These are phyloP conservation scores for Cotesia chilonis DNA, from an alignment of 1,140 invertebrate genomes.

Conservation along the genomic window DNA sequence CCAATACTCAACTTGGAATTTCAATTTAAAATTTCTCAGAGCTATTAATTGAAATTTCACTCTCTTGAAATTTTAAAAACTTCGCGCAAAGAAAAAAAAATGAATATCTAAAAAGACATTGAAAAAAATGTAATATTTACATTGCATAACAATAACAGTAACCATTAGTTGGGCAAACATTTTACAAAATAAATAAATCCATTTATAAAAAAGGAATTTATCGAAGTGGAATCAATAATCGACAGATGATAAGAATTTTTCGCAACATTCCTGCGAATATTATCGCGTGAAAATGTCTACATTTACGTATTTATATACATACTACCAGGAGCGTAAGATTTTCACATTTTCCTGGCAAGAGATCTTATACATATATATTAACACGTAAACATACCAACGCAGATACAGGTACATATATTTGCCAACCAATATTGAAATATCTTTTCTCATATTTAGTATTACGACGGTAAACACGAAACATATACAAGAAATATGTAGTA, in stretches of 20 bases:
- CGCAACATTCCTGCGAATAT: too few species aligned
- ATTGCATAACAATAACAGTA: neutral
- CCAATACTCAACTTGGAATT: too few species aligned
- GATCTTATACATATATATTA: slow-evolving; percentile 24
- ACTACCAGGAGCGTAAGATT: neutral
- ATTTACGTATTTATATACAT: neutral
- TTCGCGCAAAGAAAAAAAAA: too few species aligned
- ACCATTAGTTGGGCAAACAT: neutral
- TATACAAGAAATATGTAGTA: slow-evolving; percentile 4
- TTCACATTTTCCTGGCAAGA: slow-evolving; percentile 1
- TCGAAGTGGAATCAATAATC: neutral
- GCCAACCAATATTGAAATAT: slow-evolving; percentile 59
- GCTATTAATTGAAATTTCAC: too few species aligned
- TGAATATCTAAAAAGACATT: too few species aligned
- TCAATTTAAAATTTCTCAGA: too few species aligned
- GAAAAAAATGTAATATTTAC: too few species aligned
- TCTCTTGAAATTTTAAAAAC: too few species aligned
- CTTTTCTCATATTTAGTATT: slow-evolving; percentile 56
- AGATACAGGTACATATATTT: slow-evolving; percentile 38
- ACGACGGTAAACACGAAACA: slow-evolving; percentile 46
- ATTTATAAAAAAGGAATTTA: neutral
- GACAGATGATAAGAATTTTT: slow-evolving; percentile 11
- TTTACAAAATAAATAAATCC: neutral
- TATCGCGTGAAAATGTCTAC: neutral
- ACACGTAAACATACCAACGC: too few species aligned